phyloP scores from a whole-genome alignment of 37 sponge, comb jelly and placozoan genomes.

The Spongia lamella region DNA sequence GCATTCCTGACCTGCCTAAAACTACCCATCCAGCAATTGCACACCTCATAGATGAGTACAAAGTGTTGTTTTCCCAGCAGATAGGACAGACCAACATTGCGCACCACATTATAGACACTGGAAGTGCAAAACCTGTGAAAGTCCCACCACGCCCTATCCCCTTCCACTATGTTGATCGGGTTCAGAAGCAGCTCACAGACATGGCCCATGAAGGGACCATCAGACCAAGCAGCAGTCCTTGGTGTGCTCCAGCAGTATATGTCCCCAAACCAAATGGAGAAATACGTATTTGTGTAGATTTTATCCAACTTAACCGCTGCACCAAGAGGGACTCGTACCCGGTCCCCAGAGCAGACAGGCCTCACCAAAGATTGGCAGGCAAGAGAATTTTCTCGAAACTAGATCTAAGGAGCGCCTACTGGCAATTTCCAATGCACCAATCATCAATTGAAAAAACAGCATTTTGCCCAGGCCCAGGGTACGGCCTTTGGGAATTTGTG shows the following conservation, averaged over 20 bases:
- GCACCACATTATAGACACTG: background rate
- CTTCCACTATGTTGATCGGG: background rate
- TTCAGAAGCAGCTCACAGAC: background rate
- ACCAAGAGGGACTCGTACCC: background rate
- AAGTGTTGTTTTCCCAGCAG: background rate
- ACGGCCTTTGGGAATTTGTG: too few species aligned
- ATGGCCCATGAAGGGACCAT: background rate
- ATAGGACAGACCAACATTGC: background rate
- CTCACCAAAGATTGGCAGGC: conserved; percentile 7
- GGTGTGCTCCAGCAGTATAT: background rate
- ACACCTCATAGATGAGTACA: background rate
- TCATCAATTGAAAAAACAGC: conserved; percentile 20
- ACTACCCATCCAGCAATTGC: background rate
- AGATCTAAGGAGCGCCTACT: too few species aligned
- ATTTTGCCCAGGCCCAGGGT: conserved; percentile 12
- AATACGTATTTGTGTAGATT: too few species aligned
- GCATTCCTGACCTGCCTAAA: background rate
- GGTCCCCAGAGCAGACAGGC: conserved; percentile 6
- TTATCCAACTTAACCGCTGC: background rate
- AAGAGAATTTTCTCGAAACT: background rate
- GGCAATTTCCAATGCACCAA: conserved; percentile 14
- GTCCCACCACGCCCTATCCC: conserved; percentile 15
- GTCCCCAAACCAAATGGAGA: too few species aligned
- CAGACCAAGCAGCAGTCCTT: too few species aligned
- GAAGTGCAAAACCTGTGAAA: background rate